Percentiles rank a stretch among this genome's conserved stretches.
These are phyloP conservation scores for Yponomeuta plumbellus DNA, from an alignment of 2,888 invertebrate species.

Conservation along the genomic window DNA sequence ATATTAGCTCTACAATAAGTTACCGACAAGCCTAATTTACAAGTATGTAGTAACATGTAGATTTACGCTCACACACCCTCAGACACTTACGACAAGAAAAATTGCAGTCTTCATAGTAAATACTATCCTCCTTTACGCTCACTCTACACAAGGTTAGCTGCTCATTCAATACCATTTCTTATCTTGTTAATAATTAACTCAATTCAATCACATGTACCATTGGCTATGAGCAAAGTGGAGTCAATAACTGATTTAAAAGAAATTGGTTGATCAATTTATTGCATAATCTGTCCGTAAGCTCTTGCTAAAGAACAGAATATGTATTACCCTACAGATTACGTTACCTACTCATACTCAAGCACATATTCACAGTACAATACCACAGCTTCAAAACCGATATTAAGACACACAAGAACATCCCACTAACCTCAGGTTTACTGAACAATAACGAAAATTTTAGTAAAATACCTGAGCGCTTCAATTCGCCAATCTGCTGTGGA, in stretches of 20 bases:
- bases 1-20: neutral
- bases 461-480: too few relatives aligned
- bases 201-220: neutral
- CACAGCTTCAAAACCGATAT: neutral
- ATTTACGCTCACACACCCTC: slow-evolving; percentile 36
- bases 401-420: neutral
- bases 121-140: slow-evolving; percentile 51
- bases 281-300: too few relatives aligned
- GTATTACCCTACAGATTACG: slow-evolving; percentile 31
- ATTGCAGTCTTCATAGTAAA: slow-evolving; percentile 70
- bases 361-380: neutral
- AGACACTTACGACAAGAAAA: slow-evolving; percentile 57
- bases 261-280: too few relatives aligned
- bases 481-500: too few relatives aligned
- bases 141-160: slow-evolving; percentile 56
- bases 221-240: neutral
- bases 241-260: too few relatives aligned
- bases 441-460: too few relatives aligned
- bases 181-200: neutral
- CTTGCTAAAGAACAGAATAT: too few relatives aligned
- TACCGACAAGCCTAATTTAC: slow-evolving; percentile 1
- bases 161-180: slow-evolving; percentile 14
- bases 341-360: neutral
- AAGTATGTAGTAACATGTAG: slow-evolving; percentile 10
- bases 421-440: neutral